Conservation (phyloP, 2,888 invertebrate species). For the Micoletzkya japonica region DNA sequence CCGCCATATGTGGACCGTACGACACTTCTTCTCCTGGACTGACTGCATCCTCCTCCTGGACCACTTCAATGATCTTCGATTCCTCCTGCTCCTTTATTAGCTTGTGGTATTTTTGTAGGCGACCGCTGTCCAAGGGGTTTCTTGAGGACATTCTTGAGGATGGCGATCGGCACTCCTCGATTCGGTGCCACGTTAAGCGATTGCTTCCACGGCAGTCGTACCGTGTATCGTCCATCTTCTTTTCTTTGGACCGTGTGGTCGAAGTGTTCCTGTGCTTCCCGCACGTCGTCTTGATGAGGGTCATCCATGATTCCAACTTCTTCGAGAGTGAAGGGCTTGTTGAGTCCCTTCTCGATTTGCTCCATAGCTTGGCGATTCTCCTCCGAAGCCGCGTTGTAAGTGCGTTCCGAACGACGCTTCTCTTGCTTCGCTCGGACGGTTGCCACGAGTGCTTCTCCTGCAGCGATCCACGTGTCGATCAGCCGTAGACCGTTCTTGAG, state of each 20-base stretch:
- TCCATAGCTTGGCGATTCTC: neutral
- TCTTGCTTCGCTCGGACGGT: neutral
- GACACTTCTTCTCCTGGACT: neutral
- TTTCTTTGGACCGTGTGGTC: neutral
- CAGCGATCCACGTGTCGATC: too few species aligned
- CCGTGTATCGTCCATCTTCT: neutral
- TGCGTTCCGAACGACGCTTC: too few species aligned
- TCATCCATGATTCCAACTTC: neutral
- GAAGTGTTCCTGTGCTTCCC: neutral
- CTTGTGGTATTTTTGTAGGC: neutral
- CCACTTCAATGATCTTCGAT: constrained; percentile 29
- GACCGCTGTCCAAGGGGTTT: neutral
- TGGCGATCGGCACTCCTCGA: neutral
- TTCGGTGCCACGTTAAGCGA: neutral
- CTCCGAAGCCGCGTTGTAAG: too few species aligned
- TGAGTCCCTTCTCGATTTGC: neutral
- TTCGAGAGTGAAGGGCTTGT: neutral
- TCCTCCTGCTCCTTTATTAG: constrained; percentile 26
- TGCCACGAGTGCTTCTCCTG: too few species aligned
- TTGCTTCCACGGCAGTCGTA: neutral
- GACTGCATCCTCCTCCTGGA: neutral
- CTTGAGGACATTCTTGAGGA: neutral
- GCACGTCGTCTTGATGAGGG: neutral
- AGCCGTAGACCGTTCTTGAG: too few species aligned
- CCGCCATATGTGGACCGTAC: constrained; percentile 33